Conservation (phyloP, 2,888 invertebrate species). For the Rhagium mordax region DNA sequence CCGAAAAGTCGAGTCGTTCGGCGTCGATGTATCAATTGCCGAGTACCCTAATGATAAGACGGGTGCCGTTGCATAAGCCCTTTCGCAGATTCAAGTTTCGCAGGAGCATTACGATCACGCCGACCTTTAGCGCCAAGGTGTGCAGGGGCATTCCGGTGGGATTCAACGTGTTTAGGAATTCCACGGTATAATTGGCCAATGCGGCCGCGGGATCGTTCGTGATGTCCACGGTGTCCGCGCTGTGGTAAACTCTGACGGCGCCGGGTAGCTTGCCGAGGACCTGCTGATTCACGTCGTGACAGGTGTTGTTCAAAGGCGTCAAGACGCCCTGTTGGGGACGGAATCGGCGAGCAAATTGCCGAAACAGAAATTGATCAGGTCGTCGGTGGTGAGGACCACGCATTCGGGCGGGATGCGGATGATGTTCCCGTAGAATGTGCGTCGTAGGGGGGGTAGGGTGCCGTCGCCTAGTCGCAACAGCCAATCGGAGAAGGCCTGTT, state of each 20-base stretch:
- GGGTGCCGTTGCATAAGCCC: conserved; percentile 3
- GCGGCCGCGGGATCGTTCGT: background rate
- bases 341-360: background rate
- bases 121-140: background rate
- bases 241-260: background rate
- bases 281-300: background rate
- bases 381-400: background rate
- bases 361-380: background rate
- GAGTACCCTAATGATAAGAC: background rate
- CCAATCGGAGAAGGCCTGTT: background rate
- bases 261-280: background rate
- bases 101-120: conserved; percentile 1
- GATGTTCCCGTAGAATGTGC: conserved; percentile 10
- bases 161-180: background rate
- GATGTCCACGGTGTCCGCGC: background rate
- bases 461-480: too few relatives aligned
- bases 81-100: conserved; percentile 2
- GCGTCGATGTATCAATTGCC: conserved; percentile 1
- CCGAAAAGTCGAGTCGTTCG: background rate
- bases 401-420: background rate
- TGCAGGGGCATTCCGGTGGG: background rate
- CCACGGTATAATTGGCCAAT: background rate
- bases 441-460: too few relatives aligned
- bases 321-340: background rate
- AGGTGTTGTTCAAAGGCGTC: background rate